phyloP scores from a whole-genome alignment of 1,140 invertebrate genomes.

The Drusus annulatus region DNA sequence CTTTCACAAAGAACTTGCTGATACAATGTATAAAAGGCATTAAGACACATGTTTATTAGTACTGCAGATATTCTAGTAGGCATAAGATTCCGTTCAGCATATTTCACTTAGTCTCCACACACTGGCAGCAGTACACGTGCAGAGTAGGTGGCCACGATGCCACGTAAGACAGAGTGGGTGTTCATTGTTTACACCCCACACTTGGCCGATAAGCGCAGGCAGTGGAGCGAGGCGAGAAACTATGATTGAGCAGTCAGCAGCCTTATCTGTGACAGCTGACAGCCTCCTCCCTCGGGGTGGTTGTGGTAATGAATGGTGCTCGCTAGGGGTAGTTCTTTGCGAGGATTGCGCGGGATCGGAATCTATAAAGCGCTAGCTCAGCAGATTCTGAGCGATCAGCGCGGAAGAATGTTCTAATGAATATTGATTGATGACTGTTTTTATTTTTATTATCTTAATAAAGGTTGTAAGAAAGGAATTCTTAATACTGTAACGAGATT shows the following conservation, averaged over 20 bases:
- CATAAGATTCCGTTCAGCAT: neutral
- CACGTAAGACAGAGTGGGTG: neutral
- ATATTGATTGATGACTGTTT: conserved; percentile 10
- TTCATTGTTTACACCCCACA: conserved; percentile 14
- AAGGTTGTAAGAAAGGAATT: neutral
- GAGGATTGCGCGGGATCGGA: neutral
- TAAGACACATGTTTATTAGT: too few relatives aligned
- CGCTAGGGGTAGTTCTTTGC: neutral
- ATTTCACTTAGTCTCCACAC: neutral
- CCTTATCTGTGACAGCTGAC: conserved; percentile 55
- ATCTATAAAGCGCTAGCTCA: conserved; percentile 13
- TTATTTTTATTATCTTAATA: neutral
- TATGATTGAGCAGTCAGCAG: conserved; percentile 56
- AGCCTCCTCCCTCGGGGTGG: conserved; percentile 7
- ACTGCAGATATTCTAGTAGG: too few relatives aligned
- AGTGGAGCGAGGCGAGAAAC: conserved; percentile 51
- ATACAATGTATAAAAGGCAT: too few relatives aligned
- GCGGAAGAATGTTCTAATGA: conserved; percentile 31
- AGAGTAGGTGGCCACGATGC: too few relatives aligned
- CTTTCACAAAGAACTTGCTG: too few relatives aligned
- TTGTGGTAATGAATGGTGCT: conserved; percentile 51
- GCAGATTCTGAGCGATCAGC: conserved; percentile 5
- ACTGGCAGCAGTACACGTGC: neutral
- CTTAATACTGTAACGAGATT: too few relatives aligned
- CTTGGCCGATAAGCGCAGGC: conserved; percentile 38